These are phyloP conservation scores for Allobates femoralis DNA, from an alignment of 2,797 vertebrate species.

Conservation along the genomic window DNA sequence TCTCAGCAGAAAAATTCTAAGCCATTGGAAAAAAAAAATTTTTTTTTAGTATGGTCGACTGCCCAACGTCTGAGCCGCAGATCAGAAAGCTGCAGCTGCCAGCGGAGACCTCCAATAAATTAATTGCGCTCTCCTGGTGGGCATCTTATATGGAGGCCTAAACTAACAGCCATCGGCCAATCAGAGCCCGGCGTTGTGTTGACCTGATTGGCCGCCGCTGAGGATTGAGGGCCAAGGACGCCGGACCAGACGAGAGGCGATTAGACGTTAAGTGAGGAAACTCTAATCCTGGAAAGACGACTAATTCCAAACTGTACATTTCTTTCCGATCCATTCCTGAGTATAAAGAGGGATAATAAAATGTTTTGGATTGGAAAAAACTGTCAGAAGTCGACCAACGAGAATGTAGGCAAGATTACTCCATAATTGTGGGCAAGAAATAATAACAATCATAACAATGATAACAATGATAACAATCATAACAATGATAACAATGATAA, in stretches of 20 bases:
- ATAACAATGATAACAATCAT: no score
- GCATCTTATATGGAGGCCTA: conserved; percentile 36
- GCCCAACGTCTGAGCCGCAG: conserved; percentile 44
- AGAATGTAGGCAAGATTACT: neutral
- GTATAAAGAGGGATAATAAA: neutral
- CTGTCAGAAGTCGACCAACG: neutral
- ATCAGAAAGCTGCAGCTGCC: conserved; percentile 47
- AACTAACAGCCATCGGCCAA: conserved; percentile 20
- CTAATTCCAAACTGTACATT: conserved; percentile 27
- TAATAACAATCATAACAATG: neutral
- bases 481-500: no score
- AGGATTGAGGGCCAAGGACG: neutral
- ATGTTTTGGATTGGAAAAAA: neutral
- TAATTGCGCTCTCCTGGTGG: conserved; percentile 50
- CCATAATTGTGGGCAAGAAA: neutral
- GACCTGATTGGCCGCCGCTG: neutral
- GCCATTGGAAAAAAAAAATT: conserved; percentile 14
- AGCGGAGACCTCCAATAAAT: conserved; percentile 36
- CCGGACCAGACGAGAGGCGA: conserved; percentile 5
- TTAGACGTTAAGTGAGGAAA: conserved; percentile 26
- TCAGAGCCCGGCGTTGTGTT: conserved; percentile 29
- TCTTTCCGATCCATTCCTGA: neutral
- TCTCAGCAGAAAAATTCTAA: conserved; percentile 59
- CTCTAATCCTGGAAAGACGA: neutral
- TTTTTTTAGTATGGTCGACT: conserved; percentile 10